Conservation (phyloP, 30 jellyfish, hydroid and myxozoan species). For the Mastigias papua region DNA sequence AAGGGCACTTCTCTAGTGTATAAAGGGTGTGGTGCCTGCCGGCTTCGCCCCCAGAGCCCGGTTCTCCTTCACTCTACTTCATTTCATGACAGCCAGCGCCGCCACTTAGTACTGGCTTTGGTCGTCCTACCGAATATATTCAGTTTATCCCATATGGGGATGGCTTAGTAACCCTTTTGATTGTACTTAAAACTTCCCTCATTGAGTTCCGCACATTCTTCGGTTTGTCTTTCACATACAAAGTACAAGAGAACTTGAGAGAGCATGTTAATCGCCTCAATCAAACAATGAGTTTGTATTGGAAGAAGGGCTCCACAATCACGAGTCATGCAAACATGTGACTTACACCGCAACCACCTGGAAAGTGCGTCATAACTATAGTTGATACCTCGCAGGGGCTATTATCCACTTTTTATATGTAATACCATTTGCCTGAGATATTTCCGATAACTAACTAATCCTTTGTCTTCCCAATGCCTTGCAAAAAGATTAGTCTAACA, state of each 20-base stretch:
- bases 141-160: too few species aligned
- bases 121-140: too few species aligned
- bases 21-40: too few species aligned
- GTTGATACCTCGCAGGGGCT: background rate
- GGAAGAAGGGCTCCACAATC: background rate
- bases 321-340: constrained; percentile 17
- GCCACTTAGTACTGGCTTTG: too few species aligned
- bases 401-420: background rate
- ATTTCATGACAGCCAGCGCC: too few species aligned
- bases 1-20: too few species aligned
- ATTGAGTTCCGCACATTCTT: constrained; percentile 37
- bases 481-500: background rate
- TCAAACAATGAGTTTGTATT: background rate
- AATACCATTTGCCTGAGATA: background rate
- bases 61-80: too few species aligned
- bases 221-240: constrained; percentile 7
- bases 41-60: too few species aligned
- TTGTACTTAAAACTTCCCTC: background rate
- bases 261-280: background rate
- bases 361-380: constrained; percentile 5
- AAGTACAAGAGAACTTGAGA: background rate
- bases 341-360: constrained; percentile 52
- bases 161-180: background rate
- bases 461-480: background rate
- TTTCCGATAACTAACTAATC: background rate